Conservation (phyloP, 2,888 invertebrate species). For the Drosophila conformis region DNA sequence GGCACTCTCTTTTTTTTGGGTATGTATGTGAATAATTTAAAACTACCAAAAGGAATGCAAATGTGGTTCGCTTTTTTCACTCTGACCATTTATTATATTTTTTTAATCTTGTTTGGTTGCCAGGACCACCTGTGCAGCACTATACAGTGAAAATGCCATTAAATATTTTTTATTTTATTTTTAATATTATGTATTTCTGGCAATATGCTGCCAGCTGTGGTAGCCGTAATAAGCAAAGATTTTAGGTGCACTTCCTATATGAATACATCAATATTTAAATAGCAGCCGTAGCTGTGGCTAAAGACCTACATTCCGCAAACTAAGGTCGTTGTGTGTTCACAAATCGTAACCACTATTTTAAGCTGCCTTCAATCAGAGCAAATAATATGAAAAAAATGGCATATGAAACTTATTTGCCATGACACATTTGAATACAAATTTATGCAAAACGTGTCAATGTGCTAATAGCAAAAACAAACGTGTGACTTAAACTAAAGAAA, state of each 20-base stretch:
- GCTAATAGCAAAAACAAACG: slow-evolving; percentile 70
- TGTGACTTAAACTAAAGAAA: slow-evolving; percentile 55
- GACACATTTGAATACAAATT: slow-evolving; percentile 76
- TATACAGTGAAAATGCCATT: slow-evolving; percentile 39
- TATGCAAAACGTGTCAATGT: slow-evolving; percentile 83
- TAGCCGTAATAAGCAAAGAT: slow-evolving; percentile 22
- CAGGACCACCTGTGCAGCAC: slow-evolving; percentile 27
- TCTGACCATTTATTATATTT: slow-evolving; percentile 19
- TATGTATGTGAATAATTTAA: slow-evolving; percentile 76
- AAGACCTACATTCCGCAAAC: slow-evolving; percentile 2
- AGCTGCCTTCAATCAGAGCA: slow-evolving; percentile 42
- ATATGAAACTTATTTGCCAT: slow-evolving; percentile 40
- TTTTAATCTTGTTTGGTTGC: slow-evolving; percentile 3
- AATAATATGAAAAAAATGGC: slow-evolving; percentile 3
- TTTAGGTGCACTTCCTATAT: slow-evolving; percentile 6
- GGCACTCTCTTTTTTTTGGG: slow-evolving; percentile 9
- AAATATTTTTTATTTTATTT: slow-evolving; percentile 16
- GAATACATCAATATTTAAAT: neutral
- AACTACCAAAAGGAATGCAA: slow-evolving; percentile 77
- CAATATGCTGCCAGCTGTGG: slow-evolving; percentile 4
- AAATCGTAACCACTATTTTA: neutral
- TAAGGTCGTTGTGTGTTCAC: neutral
- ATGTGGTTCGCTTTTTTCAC: slow-evolving; percentile 46
- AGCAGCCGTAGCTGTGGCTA: neutral
- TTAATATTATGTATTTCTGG: slow-evolving; percentile 1